Base-by-base conservation (phyloP, 2,888 invertebrate species). In the Tenthredo notha region DNA sequence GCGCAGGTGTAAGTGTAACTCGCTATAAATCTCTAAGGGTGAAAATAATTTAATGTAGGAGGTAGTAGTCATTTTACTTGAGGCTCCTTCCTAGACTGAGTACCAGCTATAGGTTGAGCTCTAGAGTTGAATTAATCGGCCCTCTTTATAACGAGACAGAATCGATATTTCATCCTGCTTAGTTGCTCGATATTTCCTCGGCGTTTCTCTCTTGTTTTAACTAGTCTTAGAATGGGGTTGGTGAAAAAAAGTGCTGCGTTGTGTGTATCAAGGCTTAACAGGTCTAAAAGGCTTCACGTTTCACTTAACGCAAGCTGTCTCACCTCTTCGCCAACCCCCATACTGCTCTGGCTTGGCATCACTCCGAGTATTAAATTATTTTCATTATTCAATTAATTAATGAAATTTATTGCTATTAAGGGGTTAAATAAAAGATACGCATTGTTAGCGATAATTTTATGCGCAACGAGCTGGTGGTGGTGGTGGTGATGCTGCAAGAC, bases 361-460 rank as follows among this genome's bases (percentile, higher is more conserved):
- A 6, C 29, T 15, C 58, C 43, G 21, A n/a, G 58, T 21, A 70
- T 67, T 67, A 47, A 40, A 47, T 67, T 67, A 6, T 83, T 83
- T 83, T 47, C 89, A 90, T 91, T 92, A 91, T 91, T 91, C 90
- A 90, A 92, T 91, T 92, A 91, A 92, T 91, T 90, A 90, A 86
- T 86, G 87, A 88, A 90, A 89, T 91, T 91, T 91, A 90, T 91
- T 90, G 88, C 88, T 61, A 40, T 80, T 80, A 58, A 80, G 87
- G 88, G 90, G 90, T 90, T 88, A 88, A 90, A 90, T 88, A 87
- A 89, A 88, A 88, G 90, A 89, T 89, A 89, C 88, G 91, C 89
- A 89, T 91, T 91, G 90, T 91, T 88, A 87, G 87, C 87, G 88
- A 83, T 90, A 88, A 90, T 89, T 88, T 89, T 87, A 90, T 88